Evolutionary conservation across 2,888 invertebrate species (phyloP).

Genomic region (Euzetes globulus): DNA sequence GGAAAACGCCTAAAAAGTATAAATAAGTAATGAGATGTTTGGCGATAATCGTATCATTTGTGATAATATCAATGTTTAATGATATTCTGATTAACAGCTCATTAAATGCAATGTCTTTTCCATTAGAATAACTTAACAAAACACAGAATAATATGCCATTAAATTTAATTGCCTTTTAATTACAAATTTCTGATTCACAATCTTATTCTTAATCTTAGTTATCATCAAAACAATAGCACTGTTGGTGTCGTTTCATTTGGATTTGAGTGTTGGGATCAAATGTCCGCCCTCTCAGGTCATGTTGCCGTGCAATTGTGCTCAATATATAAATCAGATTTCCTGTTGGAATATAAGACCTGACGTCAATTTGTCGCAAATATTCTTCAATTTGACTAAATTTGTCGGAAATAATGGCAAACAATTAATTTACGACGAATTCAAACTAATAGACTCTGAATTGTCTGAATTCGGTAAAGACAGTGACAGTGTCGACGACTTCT

Average conservation of each 20-base stretch:
- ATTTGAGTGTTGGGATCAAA: background rate
- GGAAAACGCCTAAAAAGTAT: too few species aligned
- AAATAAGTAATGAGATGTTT: too few species aligned
- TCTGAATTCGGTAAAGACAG: slow-evolving; percentile 3
- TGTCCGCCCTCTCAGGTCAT: background rate
- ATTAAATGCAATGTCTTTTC: too few species aligned
- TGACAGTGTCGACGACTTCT: slow-evolving; percentile 1
- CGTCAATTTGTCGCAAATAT: slow-evolving; percentile 15
- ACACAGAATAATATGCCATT: too few species aligned
- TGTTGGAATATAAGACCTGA: slow-evolving; percentile 23
- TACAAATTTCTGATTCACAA: background rate
- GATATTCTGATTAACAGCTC: too few species aligned
- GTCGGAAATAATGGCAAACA: background rate
- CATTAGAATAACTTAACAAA: too few species aligned
- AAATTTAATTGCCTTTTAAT: too few species aligned
- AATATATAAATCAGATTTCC: slow-evolving; percentile 21
- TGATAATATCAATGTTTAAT: too few species aligned
- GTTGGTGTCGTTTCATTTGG: background rate
- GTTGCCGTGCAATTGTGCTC: slow-evolving; percentile 26
- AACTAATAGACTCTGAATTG: slow-evolving; percentile 26
- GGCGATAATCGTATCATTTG: too few species aligned
- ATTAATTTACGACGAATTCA: slow-evolving; percentile 28
- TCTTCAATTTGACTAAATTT: background rate
- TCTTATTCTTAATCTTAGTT: background rate
- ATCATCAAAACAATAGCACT: background rate